A percentile compares a stretch with the other conserved stretches of the same genome.
These are phyloP conservation scores for Drosophila serrata DNA, from an alignment of 1,140 invertebrate genomes.

Conservation along the genomic window DNA sequence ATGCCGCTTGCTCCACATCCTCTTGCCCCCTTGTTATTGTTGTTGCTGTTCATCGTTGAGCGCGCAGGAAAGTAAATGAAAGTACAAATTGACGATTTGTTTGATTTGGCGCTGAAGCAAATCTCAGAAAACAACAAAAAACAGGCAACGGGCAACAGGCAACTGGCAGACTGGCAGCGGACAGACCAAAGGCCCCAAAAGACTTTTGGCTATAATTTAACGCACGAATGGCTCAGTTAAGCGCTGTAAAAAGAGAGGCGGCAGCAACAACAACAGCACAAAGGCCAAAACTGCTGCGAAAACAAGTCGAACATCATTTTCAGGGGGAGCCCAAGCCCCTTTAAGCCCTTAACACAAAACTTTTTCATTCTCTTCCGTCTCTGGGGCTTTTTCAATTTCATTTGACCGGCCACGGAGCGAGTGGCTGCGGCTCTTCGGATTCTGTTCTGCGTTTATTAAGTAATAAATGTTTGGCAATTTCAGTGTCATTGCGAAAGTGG, in stretches of 20 bases:
- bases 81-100: constrained; percentile 82
- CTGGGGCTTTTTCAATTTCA: constrained; percentile 63
- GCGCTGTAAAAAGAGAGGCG: constrained; percentile 61
- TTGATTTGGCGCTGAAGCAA: constrained; percentile 74
- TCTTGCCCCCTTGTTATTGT: constrained; percentile 1
- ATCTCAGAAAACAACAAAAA: constrained; percentile 46
- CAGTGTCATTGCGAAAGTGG: constrained; percentile 49
- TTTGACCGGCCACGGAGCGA: constrained; percentile 7
- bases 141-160: constrained; percentile 18
- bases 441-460: constrained; percentile 67
- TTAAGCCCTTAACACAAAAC: constrained; percentile 65
- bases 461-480: constrained; percentile 76
- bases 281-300: constrained; percentile 39
- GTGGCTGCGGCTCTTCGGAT: not conserved
- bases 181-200: constrained; percentile 30
- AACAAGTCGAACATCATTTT: constrained; percentile 41
- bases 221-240: constrained; percentile 77
- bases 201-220: constrained; percentile 80
- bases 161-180: not conserved
- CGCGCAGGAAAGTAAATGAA: constrained; percentile 76
- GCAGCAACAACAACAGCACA: not conserved
- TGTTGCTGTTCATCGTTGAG: constrained; percentile 55
- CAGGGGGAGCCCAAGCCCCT: constrained; percentile 40
- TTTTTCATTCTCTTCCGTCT: constrained; percentile 46
- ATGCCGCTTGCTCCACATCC: not conserved